Evolutionary conservation across 2,797 vertebrate species (phyloP), one percentile per base, ranked within the genome.

Genomic region (Ibycter americanus): DNA sequence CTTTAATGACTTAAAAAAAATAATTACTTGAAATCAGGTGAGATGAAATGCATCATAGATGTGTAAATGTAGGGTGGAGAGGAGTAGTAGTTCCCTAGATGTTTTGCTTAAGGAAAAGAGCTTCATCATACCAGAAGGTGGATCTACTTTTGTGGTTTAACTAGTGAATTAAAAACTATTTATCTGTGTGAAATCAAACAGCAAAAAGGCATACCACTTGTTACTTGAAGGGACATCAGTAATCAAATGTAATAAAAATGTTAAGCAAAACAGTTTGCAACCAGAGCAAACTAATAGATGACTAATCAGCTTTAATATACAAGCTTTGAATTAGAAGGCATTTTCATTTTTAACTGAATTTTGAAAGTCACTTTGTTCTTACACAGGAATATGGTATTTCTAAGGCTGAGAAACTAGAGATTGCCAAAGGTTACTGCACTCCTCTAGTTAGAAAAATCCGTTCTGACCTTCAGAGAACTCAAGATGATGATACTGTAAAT

Each of bases 401-500:
- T 88, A 98, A 99, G 96, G 97, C 97, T 89, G 99, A 99, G 93
- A 99, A 99, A 94, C 59, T 99, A 91, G 98, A 99, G 96, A 99
- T 99, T 97, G 99, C 99, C 96, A 99, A 99, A 98, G 99, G 99
- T 78, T 99, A 99, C 95, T 99, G 99, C 93, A 99, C 99, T 81
- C 99, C 99, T 83, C 97, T 99, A 42, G 98, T 99, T 71, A 98
- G 99, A 93, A 99, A 99, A 98, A 99, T 99, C 58, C 98, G 99
- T 70, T 99, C 99, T 59, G 99, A 99, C 83, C 98, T 99, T 79
- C 99, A 99, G 97, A 98, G 99, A 94, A 99, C 99, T 51, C 99
- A 99, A 97, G 99, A 99, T 96, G 99, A 99, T 92, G 99, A 99
- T 97, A 99, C 99, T 47, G 99, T 99, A 92, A 99, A 99, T 97